Percentiles rank a stretch among this genome's conserved stretches.
Evolutionary conservation across 1,140 invertebrate genomes (phyloP).

Genomic region (Drosophila rhopaloa): DNA sequence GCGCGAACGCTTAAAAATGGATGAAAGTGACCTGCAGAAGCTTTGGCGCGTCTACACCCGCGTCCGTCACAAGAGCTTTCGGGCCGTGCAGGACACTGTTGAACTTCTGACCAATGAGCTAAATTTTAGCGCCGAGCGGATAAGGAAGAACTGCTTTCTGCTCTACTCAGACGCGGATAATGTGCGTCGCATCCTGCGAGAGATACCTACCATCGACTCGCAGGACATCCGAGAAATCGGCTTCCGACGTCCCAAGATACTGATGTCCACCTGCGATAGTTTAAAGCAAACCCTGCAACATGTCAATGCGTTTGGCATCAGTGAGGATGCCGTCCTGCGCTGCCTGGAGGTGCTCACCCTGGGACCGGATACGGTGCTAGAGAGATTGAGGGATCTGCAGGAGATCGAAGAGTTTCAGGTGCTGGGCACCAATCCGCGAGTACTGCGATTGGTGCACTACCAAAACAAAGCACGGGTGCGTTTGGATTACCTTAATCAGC

Average conservation of each 20-base stretch:
- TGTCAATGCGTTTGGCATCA: constrained; percentile 85
- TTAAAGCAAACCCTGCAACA: constrained; percentile 85
- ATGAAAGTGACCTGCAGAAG: constrained; percentile 84
- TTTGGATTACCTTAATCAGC: constrained; percentile 85
- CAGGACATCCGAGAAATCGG: constrained; percentile 85
- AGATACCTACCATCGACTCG: constrained; percentile 85
- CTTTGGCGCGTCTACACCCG: constrained; percentile 85
- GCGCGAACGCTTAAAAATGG: constrained; percentile 84
- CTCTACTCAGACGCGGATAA: constrained; percentile 86
- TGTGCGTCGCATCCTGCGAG: constrained; percentile 85
- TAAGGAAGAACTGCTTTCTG: constrained; percentile 86
- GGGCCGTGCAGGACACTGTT: constrained; percentile 85
- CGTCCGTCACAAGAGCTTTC: constrained; percentile 86
- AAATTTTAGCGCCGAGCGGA: constrained; percentile 84
- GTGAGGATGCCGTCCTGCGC: constrained; percentile 84
- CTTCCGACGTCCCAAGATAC: constrained; percentile 85
- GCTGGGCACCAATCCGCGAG: constrained; percentile 85
- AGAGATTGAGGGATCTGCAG: constrained; percentile 85
- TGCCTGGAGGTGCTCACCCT: constrained; percentile 86
- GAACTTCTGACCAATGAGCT: constrained; percentile 85
- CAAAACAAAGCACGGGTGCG: constrained; percentile 86
- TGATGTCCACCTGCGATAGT: constrained; percentile 86
- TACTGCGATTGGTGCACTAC: constrained; percentile 86
- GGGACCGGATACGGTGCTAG: constrained; percentile 85
- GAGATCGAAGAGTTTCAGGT: constrained; percentile 86